These are phyloP conservation scores for Lydus trimaculatus DNA, from an alignment of 2,888 invertebrate species.

Conservation along the genomic window DNA sequence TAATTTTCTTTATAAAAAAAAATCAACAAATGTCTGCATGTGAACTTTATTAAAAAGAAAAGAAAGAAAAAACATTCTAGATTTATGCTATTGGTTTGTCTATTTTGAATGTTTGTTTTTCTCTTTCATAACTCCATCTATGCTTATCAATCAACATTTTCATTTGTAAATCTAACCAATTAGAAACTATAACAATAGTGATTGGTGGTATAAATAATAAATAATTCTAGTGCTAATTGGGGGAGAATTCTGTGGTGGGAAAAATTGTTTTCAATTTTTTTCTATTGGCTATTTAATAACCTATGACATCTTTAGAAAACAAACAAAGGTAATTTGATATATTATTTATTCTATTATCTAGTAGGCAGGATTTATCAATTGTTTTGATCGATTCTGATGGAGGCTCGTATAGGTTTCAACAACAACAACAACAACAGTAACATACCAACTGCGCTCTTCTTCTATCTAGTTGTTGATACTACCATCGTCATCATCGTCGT, in stretches of 20 bases:
- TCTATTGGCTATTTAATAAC: no score
- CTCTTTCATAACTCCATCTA: neutral
- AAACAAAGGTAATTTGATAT: neutral
- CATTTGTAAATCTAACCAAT: neutral
- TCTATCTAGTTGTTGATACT: neutral
- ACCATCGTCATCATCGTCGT: neutral
- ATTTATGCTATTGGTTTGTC: neutral
- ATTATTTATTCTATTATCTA: neutral
- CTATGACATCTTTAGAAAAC: neutral
- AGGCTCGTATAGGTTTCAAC: neutral
- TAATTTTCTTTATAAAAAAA: neutral
- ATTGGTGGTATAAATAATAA: neutral
- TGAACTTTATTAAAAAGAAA: no score
- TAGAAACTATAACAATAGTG: neutral
- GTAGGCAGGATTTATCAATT: slow-evolving; percentile 3
- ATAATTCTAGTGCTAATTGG: no score
- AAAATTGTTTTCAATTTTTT: no score
- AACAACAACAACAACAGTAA: neutral
- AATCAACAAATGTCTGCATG: neutral
- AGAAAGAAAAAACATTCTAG: no score
- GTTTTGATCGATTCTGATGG: neutral
- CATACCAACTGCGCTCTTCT: neutral
- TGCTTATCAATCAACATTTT: neutral
- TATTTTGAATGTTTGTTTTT: neutral
- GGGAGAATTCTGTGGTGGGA: no score